Evolutionary conservation across 2,888 invertebrate species (phyloP).

Genomic region (Scaptomyza caliginosa): DNA sequence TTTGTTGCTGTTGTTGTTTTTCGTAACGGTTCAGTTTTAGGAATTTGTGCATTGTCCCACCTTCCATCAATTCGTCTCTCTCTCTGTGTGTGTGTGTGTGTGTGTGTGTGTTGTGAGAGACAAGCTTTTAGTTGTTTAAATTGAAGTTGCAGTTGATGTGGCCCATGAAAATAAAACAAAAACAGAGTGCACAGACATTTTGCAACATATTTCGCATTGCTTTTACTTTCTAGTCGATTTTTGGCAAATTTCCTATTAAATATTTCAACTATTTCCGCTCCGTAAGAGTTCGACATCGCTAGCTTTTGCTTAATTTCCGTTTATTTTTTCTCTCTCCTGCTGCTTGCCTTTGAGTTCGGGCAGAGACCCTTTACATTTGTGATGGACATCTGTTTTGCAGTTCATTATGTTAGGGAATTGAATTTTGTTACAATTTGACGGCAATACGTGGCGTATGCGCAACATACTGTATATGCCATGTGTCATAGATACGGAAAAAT

Average conservation of each 20-base stretch:
- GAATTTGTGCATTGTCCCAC: conserved; percentile 43
- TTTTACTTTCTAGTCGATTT: conserved; percentile 9
- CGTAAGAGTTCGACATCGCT: conserved; percentile 47
- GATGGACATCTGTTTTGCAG: conserved; percentile 72
- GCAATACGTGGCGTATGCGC: conserved; percentile 59
- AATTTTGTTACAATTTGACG: conserved; percentile 54
- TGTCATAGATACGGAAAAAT: conserved; percentile 58
- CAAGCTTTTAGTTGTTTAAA: conserved; percentile 74
- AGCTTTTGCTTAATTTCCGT: conserved; percentile 71
- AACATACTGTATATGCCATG: conserved; percentile 67
- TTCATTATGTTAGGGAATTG: conserved; percentile 72
- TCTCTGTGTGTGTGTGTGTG: conserved; percentile 11
- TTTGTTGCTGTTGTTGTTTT: conserved; percentile 9
- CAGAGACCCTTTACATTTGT: conserved; percentile 23
- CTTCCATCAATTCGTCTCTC: background rate
- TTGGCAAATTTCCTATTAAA: conserved; percentile 56
- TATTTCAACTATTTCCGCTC: conserved; percentile 65
- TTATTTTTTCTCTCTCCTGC: conserved; percentile 26
- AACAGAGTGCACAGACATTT: background rate
- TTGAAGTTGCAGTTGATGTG: conserved; percentile 57
- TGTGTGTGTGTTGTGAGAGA: conserved; percentile 25
- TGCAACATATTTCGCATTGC: conserved; percentile 2
- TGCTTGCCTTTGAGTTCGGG: conserved; percentile 22
- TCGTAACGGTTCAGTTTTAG: conserved; percentile 31
- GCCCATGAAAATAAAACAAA: conserved; percentile 25